These are phyloP conservation scores for Drosophila sucinea DNA, from an alignment of 1,140 invertebrate genomes.

Conservation along the genomic window DNA sequence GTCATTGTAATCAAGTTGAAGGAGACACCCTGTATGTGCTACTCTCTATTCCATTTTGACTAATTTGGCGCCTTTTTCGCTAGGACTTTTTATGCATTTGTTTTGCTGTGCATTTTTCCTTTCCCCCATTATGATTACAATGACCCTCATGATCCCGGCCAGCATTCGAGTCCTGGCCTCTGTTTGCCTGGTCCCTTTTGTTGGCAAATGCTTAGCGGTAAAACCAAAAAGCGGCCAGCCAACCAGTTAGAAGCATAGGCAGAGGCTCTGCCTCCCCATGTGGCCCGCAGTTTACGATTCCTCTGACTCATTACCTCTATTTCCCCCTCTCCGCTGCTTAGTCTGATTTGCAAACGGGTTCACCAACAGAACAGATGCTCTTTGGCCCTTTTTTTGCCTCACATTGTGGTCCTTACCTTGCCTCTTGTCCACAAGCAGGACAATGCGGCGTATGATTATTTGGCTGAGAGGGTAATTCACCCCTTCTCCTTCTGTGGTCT, in stretches of 20 bases:
- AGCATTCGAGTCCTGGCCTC: constrained; percentile 29
- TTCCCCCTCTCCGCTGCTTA: not conserved
- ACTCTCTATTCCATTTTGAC: constrained; percentile 37
- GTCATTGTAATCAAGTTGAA: constrained; percentile 14
- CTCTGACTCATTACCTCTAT: constrained; percentile 3
- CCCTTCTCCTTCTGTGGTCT: constrained; percentile 22
- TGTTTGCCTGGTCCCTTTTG: constrained; percentile 34
- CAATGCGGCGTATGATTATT: constrained; percentile 71
- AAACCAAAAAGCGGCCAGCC: constrained; percentile 34
- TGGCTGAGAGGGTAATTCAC: constrained; percentile 27
- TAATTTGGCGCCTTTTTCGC: constrained; percentile 59
- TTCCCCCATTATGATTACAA: constrained; percentile 65
- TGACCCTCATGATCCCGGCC: constrained; percentile 66
- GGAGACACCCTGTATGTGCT: constrained; percentile 49
- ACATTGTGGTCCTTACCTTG: not conserved
- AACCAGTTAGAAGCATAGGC: constrained; percentile 4
- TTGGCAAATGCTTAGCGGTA: constrained; percentile 55
- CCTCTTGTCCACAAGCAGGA: constrained; percentile 10
- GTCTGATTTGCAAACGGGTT: not conserved
- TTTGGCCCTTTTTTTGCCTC: not conserved
- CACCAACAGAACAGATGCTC: constrained; percentile 23
- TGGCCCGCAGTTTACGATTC: constrained; percentile 1
- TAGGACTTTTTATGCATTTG: constrained; percentile 33
- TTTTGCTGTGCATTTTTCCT: constrained; percentile 7
- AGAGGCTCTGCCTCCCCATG: not conserved